phyloP scores from a whole-genome alignment of 1,140 invertebrate genomes.

The Drosophila pseudoobscura region DNA sequence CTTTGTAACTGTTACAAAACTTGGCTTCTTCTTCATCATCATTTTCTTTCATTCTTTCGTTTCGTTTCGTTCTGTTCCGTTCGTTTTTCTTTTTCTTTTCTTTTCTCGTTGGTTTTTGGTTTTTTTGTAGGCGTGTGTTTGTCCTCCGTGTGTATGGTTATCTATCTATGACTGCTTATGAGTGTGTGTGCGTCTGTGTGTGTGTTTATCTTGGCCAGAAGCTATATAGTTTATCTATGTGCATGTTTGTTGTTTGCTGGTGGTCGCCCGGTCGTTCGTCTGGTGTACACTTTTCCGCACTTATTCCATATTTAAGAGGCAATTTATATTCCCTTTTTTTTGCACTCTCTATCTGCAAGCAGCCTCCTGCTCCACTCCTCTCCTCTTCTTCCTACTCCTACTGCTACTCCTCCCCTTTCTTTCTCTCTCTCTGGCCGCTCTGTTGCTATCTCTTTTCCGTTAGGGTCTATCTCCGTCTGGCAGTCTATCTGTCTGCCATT shows the following conservation, averaged over 20 bases:
- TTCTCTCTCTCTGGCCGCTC: slow-evolving; percentile 1
- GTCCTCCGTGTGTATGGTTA: slow-evolving; percentile 1
- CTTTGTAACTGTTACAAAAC: slow-evolving; percentile 60
- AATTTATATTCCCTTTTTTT: slow-evolving; percentile 83
- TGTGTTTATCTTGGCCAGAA: slow-evolving; percentile 72
- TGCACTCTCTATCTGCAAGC: slow-evolving; percentile 32
- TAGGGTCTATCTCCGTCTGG: slow-evolving; percentile 11
- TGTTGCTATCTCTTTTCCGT: slow-evolving; percentile 3
- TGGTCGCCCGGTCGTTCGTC: slow-evolving; percentile 35
- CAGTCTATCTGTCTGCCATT: slow-evolving; percentile 50
- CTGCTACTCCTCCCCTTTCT: not conserved
- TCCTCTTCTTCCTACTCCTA: not conserved
- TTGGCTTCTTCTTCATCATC: slow-evolving; percentile 35
- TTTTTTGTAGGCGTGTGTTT: slow-evolving; percentile 13
- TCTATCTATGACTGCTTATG: not conserved
- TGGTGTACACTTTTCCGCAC: slow-evolving; percentile 72
- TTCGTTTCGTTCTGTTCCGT: no score
- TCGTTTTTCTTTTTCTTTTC: no score
- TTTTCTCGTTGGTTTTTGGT: no score
- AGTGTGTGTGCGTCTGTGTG: slow-evolving; percentile 25
- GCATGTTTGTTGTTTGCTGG: slow-evolving; percentile 68
- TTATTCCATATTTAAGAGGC: slow-evolving; percentile 83
- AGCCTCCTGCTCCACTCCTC: not conserved
- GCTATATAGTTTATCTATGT: slow-evolving; percentile 79
- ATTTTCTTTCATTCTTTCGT: slow-evolving; percentile 15